phyloP scores from a whole-genome alignment of 2,797 vertebrate genomes.

The Mallotus villosus region DNA sequence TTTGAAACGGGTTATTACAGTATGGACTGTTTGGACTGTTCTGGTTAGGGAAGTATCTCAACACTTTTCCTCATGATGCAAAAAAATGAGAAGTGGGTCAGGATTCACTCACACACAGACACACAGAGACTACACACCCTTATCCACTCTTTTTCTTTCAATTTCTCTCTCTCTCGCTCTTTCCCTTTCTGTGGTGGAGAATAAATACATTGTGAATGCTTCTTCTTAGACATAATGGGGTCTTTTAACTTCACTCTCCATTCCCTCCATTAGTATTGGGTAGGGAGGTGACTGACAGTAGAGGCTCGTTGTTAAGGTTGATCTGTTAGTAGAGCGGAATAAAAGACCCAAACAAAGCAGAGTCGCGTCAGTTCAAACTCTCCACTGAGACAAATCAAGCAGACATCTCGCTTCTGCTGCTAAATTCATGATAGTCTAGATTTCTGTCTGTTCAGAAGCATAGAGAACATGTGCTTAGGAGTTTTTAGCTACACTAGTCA shows the following conservation, averaged over 20 bases:
- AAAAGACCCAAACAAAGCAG: constrained; percentile 1
- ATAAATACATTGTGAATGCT: constrained; percentile 29
- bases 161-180: constrained; percentile 18
- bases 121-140: constrained; percentile 11
- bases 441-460: too few species aligned
- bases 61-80: constrained; percentile 20
- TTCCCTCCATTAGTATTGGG: constrained; percentile 13
- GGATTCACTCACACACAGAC: constrained; percentile 35
- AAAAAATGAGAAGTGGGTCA: constrained; percentile 72
- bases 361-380: background rate
- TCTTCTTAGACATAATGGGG: constrained; percentile 38
- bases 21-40: too few species aligned
- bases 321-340: background rate
- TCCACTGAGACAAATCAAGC: background rate
- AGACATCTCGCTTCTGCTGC: background rate
- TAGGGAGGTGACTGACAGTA: constrained; percentile 8
- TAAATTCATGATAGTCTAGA: too few species aligned
- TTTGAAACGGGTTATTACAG: background rate
- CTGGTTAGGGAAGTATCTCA: background rate
- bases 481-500: background rate
- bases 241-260: constrained; percentile 28
- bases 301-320: background rate
- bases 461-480: too few species aligned
- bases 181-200: constrained; percentile 13
- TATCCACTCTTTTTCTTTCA: constrained; percentile 31